Percentiles rank a stretch among this genome's conserved stretches.
Evolutionary conservation across 2,113 vertebrate genomes (phyloP).

Genomic region (Psilopsiagon aymara): DNA sequence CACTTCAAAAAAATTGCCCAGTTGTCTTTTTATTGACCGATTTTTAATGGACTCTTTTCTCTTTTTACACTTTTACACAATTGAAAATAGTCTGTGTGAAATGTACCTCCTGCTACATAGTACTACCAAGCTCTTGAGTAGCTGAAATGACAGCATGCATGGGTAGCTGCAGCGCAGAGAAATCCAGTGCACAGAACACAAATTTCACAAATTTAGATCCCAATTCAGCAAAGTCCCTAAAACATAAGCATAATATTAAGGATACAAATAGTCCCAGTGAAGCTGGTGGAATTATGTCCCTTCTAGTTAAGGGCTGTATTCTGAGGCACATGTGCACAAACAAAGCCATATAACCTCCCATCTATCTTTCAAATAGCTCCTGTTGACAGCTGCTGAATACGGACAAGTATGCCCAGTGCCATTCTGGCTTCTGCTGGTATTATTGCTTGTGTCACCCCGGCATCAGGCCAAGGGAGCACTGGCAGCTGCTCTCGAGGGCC

Average conservation of each 20-base stretch:
- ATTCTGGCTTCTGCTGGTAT: not conserved
- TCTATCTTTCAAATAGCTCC: slow-evolving; percentile 43
- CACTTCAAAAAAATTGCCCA: not conserved
- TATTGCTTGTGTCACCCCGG: slow-evolving; percentile 37
- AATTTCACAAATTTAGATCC: not conserved
- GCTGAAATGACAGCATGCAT: not conserved
- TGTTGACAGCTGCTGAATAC: slow-evolving; percentile 41
- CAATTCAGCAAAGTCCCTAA: not conserved
- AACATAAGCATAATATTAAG: not conserved
- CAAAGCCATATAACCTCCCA: slow-evolving; percentile 11
- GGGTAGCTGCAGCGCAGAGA: not conserved
- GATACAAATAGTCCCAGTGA: slow-evolving; percentile 1
- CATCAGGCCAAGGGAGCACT: slow-evolving; percentile 49
- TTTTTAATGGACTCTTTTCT: slow-evolving; percentile 16
- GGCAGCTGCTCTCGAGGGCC: slow-evolving; percentile 54
- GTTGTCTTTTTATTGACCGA: not conserved
- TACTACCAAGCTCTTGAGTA: not conserved
- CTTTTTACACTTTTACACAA: not conserved
- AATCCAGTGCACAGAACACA: not conserved
- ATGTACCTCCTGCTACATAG: not conserved
- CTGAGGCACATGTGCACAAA: slow-evolving; percentile 26
- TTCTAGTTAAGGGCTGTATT: not conserved
- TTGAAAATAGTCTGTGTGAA: not conserved
- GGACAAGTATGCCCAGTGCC: slow-evolving; percentile 17
- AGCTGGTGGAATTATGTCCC: slow-evolving; percentile 20